Evolutionary conservation across 2,797 vertebrate species (phyloP).

Genomic region (Mormyrops attenuatus): DNA sequence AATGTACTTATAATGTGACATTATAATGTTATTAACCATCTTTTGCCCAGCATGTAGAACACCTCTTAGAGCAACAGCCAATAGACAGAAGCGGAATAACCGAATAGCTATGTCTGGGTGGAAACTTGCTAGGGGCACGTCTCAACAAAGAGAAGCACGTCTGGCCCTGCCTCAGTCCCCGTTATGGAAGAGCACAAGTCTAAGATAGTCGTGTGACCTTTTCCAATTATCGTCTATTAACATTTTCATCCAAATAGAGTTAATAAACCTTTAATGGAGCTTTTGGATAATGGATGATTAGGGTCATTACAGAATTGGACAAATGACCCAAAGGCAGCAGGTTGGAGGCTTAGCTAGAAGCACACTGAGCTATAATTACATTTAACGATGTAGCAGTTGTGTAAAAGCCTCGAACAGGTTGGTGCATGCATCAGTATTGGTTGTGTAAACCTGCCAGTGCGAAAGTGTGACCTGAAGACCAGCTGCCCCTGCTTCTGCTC

Average conservation of each 20-base stretch:
- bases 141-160: neutral
- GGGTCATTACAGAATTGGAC: neutral
- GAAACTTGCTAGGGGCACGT: neutral
- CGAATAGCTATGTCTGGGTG: neutral
- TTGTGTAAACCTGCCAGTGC: neutral
- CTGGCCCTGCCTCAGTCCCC: neutral
- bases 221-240: neutral
- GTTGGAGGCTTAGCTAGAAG: neutral
- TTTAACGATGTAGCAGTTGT: neutral
- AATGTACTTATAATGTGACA: neutral
- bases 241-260: neutral
- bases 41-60: neutral
- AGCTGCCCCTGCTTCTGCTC: neutral
- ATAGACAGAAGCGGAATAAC: neutral
- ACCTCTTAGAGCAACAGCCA: neutral
- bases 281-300: conserved; percentile 2
- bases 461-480: neutral
- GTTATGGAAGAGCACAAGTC: neutral
- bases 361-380: neutral
- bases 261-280: neutral
- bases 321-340: neutral
- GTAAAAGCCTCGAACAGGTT: neutral
- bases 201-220: neutral
- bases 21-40: neutral
- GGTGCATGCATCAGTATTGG: neutral